Base-by-base conservation (phyloP, 2,888 invertebrate genomes). In the Prenolepis imparis region DNA sequence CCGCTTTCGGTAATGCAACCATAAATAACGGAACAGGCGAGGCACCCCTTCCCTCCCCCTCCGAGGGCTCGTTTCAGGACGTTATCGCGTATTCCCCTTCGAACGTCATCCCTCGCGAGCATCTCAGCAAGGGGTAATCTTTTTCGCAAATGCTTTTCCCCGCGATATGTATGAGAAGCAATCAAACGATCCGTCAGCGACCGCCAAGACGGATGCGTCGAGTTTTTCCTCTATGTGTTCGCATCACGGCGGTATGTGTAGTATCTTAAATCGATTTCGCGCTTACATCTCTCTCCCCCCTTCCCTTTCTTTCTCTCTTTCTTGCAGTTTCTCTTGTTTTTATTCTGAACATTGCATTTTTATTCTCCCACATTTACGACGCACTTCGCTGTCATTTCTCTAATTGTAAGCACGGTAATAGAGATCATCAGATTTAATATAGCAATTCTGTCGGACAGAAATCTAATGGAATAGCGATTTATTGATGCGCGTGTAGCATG, bases 11-110 rank as follows among this genome's bases (percentile, higher is more conserved):
- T 91, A 90, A 91, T 91, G 90, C 89, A 91, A 89, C 91, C 89
- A 91, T 91, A 91, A 92, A 91, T 91, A 91, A 91, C 86, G 83
- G 86, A 91, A 89, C 83, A 91, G 86, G 82, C 86, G 70, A 91
- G 85, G 84, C 85, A 68, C 44, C 68, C 84, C 80, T 68, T 15
- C 15, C 44, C 82, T 80, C 83, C 57, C 67, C 59, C 3, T 28
- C 28, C 28, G 28, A 28, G 48, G 57, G 78, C 61, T 83, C 55
- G 80, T 85, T 61, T 67, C 77, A 63, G 74, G 74, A 73, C 83
- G 74, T 66, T 74, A 84, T 75, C 74, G 67, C 67, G 64, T 70
- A 66, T 68, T 74, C 24, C 63, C 74, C 66, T 44, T 70, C 83
- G 70, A 61, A 41, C 41, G 24, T 68, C 61, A 77, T 66, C 74